Conservation (phyloP, 2,113 vertebrate species). For the Strix uralensis region DNA sequence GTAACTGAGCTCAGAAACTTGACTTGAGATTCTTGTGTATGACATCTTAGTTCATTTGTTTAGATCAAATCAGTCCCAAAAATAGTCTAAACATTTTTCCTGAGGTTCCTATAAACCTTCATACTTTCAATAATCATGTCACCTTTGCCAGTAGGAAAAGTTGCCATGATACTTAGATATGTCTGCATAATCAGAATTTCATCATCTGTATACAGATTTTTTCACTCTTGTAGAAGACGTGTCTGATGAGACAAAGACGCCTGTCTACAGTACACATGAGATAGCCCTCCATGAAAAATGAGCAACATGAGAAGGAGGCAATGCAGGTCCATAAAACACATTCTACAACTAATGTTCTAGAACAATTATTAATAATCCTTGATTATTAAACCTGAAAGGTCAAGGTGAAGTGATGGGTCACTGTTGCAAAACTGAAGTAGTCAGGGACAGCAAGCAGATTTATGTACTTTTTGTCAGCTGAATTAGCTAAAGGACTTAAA, state of each 20-base stretch:
- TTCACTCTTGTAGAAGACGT: not conserved
- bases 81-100: not conserved
- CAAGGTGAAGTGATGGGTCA: not conserved
- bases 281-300: not conserved
- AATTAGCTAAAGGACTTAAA: not conserved
- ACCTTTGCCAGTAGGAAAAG: not conserved
- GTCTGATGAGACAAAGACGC: not conserved
- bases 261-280: not conserved
- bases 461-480: not conserved
- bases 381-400: not conserved
- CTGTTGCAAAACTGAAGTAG: not conserved
- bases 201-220: not conserved
- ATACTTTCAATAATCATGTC: not conserved
- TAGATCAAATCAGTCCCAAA: not conserved
- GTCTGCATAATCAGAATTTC: not conserved
- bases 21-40: not conserved
- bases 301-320: not conserved
- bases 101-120: not conserved
- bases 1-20: not conserved
- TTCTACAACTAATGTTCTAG: not conserved
- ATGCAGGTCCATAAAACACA: not conserved
- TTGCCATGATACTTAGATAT: not conserved
- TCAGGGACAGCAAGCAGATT: not conserved
- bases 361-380: not conserved
- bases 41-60: not conserved